A percentile compares a stretch with the other conserved stretches of the same genome.
phyloP scores from a whole-genome alignment of 2,888 invertebrate species.

The Branchellion lobata region DNA sequence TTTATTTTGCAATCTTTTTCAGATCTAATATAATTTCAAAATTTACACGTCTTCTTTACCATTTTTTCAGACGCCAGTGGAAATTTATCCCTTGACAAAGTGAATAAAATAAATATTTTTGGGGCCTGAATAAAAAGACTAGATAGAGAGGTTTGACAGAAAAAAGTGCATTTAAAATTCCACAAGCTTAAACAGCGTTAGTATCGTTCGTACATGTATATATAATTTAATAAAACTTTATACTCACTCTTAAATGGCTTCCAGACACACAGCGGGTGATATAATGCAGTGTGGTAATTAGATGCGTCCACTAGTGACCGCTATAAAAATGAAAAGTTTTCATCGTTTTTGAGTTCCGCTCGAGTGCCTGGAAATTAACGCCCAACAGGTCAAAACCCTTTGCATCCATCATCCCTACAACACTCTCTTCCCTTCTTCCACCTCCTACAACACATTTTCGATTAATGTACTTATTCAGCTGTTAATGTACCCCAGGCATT shows the following conservation, averaged over 20 bases:
- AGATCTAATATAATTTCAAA: background rate
- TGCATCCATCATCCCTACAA: background rate
- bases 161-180: too few species aligned
- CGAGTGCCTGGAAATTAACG: constrained; percentile 1
- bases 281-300: background rate
- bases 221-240: constrained; percentile 20
- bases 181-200: too few species aligned
- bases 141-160: background rate
- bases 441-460: too few species aligned
- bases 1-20: background rate
- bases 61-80: too few species aligned
- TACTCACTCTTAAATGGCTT: background rate
- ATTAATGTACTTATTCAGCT: background rate
- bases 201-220: background rate
- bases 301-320: background rate
- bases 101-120: background rate
- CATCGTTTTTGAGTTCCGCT: constrained; percentile 19
- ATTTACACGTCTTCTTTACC: too few species aligned
- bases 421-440: too few species aligned
- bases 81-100: too few species aligned
- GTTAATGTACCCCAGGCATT: too few species aligned
- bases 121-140: background rate
- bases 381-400: background rate
- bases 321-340: constrained; percentile 1
- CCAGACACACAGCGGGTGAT: background rate